phyloP scores from a whole-genome alignment of 2,797 vertebrate species.

The Falco concolor region DNA sequence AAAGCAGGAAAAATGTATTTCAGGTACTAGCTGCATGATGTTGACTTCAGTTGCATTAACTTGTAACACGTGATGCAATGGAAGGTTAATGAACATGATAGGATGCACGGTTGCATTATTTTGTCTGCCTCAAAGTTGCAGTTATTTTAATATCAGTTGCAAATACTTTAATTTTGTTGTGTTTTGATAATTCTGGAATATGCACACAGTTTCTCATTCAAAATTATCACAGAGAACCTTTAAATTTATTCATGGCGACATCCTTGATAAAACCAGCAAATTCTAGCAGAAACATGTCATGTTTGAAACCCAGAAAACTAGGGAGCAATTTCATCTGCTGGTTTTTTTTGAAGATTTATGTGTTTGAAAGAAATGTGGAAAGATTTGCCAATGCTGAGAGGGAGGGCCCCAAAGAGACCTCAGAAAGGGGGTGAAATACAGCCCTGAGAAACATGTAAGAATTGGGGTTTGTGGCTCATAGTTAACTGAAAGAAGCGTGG shows the following conservation, averaged over 20 bases:
- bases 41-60: not conserved
- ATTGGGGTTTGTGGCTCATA: not conserved
- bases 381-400: not conserved
- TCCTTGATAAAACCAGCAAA: not conserved
- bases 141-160: not conserved
- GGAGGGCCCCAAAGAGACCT: not conserved
- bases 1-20: constrained; percentile 83
- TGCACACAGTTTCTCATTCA: not conserved
- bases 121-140: not conserved
- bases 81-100: not conserved
- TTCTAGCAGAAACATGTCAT: not conserved
- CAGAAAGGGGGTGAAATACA: not conserved
- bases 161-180: not conserved
- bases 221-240: not conserved
- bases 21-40: constrained; percentile 77
- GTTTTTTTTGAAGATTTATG: not conserved
- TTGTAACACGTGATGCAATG: not conserved
- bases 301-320: not conserved
- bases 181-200: not conserved
- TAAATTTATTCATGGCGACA: not conserved
- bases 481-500: not conserved
- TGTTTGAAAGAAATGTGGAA: not conserved
- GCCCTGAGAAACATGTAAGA: not conserved
- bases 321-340: not conserved
- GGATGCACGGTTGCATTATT: not conserved